Evolutionary conservation across 2,888 invertebrate genomes (phyloP).

Genomic region (Hymenopus coronatus): DNA sequence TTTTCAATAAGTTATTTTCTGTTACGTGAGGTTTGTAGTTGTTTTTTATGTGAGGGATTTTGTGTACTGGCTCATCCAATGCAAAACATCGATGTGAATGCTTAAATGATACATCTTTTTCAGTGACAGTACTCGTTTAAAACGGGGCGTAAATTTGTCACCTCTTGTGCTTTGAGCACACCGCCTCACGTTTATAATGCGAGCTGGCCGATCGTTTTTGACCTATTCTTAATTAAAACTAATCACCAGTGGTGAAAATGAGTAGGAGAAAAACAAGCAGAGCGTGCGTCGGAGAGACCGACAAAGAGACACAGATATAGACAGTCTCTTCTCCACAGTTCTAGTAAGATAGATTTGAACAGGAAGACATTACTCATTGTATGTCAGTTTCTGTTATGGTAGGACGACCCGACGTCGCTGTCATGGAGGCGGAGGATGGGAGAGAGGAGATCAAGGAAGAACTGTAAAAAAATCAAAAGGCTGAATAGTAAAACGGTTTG

Average conservation of each 20-base stretch:
- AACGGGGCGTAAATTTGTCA: neutral
- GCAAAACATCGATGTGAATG: neutral
- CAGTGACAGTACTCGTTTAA: neutral
- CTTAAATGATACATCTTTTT: neutral
- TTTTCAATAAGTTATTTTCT: too few species aligned
- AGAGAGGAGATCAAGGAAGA: neutral
- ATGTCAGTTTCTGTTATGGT: constrained; percentile 21
- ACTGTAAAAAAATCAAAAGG: constrained; percentile 9
- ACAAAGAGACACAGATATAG: constrained; percentile 1
- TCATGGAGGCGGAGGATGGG: neutral
- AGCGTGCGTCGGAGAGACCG: neutral
- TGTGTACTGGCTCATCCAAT: neutral
- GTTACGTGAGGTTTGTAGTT: too few species aligned
- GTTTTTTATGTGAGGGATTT: too few species aligned
- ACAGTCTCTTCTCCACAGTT: neutral
- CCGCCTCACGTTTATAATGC: neutral
- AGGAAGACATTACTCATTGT: constrained; percentile 32
- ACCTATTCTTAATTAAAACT: constrained; percentile 14
- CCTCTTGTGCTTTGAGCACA: neutral
- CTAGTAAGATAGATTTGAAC: constrained; percentile 23
- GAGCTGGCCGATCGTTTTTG: neutral
- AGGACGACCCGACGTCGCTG: neutral
- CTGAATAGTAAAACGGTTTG: neutral
- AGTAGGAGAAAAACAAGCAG: neutral
- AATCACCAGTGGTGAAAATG: neutral